phyloP scores from a whole-genome alignment of 1,140 invertebrate genomes.

The Arctopsyche grandis region DNA sequence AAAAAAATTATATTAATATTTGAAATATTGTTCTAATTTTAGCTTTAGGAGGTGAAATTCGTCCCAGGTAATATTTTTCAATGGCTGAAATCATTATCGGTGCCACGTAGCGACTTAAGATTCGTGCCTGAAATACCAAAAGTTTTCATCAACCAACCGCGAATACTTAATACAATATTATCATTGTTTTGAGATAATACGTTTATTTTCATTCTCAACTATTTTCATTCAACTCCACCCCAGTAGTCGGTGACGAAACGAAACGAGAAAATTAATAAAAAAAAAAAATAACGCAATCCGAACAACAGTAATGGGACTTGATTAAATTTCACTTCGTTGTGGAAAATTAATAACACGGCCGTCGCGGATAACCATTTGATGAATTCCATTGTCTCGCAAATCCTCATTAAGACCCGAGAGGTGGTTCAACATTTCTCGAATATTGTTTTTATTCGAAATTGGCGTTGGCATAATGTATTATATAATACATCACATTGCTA shows the following conservation, averaged over 20 bases:
- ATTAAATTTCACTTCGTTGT: constrained; percentile 33
- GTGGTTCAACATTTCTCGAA: constrained; percentile 9
- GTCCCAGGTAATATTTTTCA: neutral
- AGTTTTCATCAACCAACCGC: neutral
- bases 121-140: neutral
- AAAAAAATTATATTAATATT: no score
- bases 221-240: neutral
- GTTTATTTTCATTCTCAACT: constrained; percentile 7
- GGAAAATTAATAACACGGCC: constrained; percentile 38
- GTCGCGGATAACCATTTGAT: constrained; percentile 33
- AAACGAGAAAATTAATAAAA: neutral
- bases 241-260: neutral
- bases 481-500: no score
- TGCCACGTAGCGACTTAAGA: neutral
- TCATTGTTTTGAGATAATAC: constrained; percentile 6
- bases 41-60: neutral
- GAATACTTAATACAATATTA: neutral
- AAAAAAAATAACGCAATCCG: constrained; percentile 9
- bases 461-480: no score
- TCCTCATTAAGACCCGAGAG: constrained; percentile 23
- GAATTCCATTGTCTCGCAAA: constrained; percentile 35
- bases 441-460: neutral
- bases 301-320: constrained; percentile 20
- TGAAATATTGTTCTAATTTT: no score
- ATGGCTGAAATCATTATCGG: neutral